A percentile compares a stretch with the other conserved stretches of the same genome.
Evolutionary conservation across 2,113 vertebrate genomes (phyloP).

Genomic region (Illadopsis cleaveri): DNA sequence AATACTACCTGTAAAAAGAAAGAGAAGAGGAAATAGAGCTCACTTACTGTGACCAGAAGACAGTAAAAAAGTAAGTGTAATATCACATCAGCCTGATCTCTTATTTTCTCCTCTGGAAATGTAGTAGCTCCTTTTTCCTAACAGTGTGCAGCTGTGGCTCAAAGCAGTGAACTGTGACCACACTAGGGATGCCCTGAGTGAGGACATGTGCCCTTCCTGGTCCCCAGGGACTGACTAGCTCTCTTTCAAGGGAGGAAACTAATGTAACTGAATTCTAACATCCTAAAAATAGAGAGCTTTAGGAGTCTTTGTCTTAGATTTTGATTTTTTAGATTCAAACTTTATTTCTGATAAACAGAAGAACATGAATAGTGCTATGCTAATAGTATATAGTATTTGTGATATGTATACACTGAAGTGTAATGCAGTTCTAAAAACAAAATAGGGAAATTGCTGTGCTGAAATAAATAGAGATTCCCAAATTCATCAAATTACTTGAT

Average conservation of each 20-base stretch:
- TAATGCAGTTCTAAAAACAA: not conserved
- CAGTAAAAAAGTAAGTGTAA: not conserved
- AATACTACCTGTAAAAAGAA: not conserved
- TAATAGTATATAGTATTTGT: not conserved
- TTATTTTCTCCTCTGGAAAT: not conserved
- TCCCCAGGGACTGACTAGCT: accelerated
- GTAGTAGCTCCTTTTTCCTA: not conserved
- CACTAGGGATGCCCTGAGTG: accelerated
- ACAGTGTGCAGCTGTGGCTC: not conserved
- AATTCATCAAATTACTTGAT: not conserved
- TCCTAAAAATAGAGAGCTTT: not conserved
- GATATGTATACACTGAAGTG: not conserved
- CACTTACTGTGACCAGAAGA: not conserved
- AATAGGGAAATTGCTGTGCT: not conserved
- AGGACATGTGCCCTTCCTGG: not conserved
- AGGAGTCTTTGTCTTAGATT: not conserved
- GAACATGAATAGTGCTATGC: not conserved
- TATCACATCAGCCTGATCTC: not conserved
- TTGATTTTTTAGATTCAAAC: not conserved
- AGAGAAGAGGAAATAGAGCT: not conserved
- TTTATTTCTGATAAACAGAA: not conserved
- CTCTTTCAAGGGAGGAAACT: not conserved
- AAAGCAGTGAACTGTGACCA: not conserved
- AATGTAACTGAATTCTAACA: not conserved
- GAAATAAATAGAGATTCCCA: not conserved